Percentiles rank a stretch among this genome's conserved stretches.
Conservation (phyloP, 2,888 invertebrate genomes). For the Autographa gamma region DNA sequence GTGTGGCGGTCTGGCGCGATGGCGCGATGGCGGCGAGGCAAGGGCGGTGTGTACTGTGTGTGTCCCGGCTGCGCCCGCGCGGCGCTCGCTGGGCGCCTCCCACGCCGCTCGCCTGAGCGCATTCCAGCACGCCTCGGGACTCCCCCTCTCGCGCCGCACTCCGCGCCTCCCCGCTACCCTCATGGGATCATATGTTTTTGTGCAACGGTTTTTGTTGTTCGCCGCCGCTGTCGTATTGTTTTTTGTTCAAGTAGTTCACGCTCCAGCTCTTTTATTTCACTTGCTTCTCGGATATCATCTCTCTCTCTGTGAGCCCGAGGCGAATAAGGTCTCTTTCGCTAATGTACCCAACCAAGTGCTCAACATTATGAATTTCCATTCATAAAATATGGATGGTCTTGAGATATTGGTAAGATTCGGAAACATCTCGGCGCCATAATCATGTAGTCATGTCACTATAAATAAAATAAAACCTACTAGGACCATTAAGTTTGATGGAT, state of each 20-base stretch:
- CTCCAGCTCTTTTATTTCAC: slow-evolving; percentile 85
- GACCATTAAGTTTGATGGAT: slow-evolving; percentile 41
- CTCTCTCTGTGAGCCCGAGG: slow-evolving; percentile 64
- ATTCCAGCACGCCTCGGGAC: slow-evolving; percentile 88
- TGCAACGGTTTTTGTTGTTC: slow-evolving; percentile 89
- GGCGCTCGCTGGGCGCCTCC: slow-evolving; percentile 73
- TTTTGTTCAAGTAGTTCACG: slow-evolving; percentile 84
- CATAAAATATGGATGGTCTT: slow-evolving; percentile 44
- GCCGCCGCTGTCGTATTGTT: slow-evolving; percentile 85
- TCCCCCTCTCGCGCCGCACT: slow-evolving; percentile 68
- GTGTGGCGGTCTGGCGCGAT: slow-evolving; percentile 58
- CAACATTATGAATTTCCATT: slow-evolving; percentile 39
- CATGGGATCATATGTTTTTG: slow-evolving; percentile 89
- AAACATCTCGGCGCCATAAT: slow-evolving; percentile 7
- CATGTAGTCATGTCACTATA: slow-evolving; percentile 34
- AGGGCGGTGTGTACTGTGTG: slow-evolving; percentile 73
- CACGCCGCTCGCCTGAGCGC: slow-evolving; percentile 87
- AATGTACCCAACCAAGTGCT: slow-evolving; percentile 26
- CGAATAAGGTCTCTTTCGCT: slow-evolving; percentile 51
- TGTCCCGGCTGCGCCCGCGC: slow-evolving; percentile 70
- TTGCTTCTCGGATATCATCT: slow-evolving; percentile 81
- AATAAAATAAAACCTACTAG: slow-evolving; percentile 39
- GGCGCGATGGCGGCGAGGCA: slow-evolving; percentile 47
- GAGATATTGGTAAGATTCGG: slow-evolving; percentile 27
- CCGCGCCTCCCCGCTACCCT: slow-evolving; percentile 76